phyloP scores from a whole-genome alignment of 2,888 invertebrate genomes.

The Drosophila hamatofila region DNA sequence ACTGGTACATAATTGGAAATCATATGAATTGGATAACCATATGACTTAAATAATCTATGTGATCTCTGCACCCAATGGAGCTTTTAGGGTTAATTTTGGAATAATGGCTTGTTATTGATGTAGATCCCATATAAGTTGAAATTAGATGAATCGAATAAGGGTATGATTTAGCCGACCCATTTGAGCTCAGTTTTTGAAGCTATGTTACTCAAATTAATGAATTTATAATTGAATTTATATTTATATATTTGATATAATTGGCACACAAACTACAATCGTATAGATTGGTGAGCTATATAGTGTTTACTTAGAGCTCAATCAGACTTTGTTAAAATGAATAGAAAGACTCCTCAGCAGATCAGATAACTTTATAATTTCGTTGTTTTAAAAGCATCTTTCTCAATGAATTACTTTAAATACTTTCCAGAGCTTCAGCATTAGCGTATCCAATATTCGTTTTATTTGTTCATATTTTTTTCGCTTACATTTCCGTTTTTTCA shows the following conservation, averaged over 20 bases:
- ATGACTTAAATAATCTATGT: neutral
- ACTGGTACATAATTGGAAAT: too few species aligned
- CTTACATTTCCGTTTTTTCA: conserved; percentile 38
- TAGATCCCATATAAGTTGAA: too few species aligned
- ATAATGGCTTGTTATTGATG: neutral
- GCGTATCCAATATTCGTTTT: neutral
- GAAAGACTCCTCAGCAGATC: neutral
- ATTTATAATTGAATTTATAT: too few species aligned
- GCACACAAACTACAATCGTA: too few species aligned
- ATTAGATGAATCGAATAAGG: neutral
- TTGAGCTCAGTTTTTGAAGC: neutral
- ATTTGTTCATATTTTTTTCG: conserved; percentile 8
- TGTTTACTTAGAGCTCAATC: too few species aligned
- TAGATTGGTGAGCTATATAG: too few species aligned
- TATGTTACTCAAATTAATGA: too few species aligned
- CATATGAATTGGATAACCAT: neutral
- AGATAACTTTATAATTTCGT: neutral
- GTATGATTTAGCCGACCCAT: neutral
- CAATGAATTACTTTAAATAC: too few species aligned
- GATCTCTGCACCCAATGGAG: neutral
- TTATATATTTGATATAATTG: too few species aligned
- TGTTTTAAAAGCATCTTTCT: too few species aligned
- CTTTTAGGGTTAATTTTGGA: neutral
- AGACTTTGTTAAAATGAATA: too few species aligned
- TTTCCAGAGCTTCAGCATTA: neutral